Conservation (phyloP, 2,888 invertebrate genomes). For the Atethmia centrago region DNA sequence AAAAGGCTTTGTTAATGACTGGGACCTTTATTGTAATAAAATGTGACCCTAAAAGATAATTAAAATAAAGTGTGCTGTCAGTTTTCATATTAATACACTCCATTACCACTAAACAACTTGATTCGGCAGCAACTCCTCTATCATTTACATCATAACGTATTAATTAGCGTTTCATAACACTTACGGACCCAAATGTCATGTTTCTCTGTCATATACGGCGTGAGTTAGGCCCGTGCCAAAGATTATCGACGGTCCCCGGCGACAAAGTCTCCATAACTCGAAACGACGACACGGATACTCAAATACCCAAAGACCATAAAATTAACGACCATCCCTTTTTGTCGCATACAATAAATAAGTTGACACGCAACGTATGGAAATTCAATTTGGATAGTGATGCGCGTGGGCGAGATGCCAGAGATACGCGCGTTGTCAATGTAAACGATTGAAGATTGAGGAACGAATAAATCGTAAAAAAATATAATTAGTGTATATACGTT, state of each 20-base stretch:
- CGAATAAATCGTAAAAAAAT: constrained; percentile 79
- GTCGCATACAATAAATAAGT: constrained; percentile 76
- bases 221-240: constrained; percentile 71
- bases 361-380: constrained; percentile 76
- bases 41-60: constrained; percentile 41
- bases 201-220: constrained; percentile 70
- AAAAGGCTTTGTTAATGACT: constrained; percentile 30
- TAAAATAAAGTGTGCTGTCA: constrained; percentile 71
- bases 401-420: constrained; percentile 79
- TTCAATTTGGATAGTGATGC: constrained; percentile 78
- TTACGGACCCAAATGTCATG: constrained; percentile 71
- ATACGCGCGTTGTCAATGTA: constrained; percentile 76
- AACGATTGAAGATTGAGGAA: constrained; percentile 72
- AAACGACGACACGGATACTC: constrained; percentile 67
- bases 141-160: constrained; percentile 72
- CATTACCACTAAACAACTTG: constrained; percentile 68
- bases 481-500: constrained; percentile 86
- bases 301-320: constrained; percentile 68
- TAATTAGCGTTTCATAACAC: constrained; percentile 75
- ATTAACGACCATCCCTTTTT: constrained; percentile 73
- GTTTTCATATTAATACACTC: constrained; percentile 73
- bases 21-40: constrained; percentile 22
- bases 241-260: constrained; percentile 56
- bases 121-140: constrained; percentile 67
- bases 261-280: constrained; percentile 60